Percentiles rank a stretch among this genome's conserved stretches.
Conservation (phyloP, 1,140 invertebrate species). For the Drosophila subpulchrella region DNA sequence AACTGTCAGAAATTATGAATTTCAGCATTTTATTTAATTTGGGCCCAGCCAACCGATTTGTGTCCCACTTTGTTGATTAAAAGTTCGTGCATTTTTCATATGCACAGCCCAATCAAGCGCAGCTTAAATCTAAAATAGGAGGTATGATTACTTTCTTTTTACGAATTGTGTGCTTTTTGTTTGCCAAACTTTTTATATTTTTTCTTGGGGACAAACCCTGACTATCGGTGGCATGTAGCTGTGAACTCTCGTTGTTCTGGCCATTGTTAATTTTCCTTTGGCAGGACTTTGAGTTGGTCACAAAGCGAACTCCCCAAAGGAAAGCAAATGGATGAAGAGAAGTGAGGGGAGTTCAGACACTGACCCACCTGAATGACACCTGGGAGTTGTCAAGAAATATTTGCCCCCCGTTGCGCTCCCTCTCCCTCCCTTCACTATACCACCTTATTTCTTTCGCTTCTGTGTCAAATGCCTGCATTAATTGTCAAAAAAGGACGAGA, state of each 20-base stretch:
- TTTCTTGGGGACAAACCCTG: conserved; percentile 14
- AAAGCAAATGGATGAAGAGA: neutral
- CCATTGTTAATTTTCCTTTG: conserved; percentile 28
- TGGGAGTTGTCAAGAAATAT: conserved; percentile 43
- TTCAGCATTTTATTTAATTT: conserved; percentile 5
- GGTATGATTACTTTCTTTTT: conserved; percentile 6
- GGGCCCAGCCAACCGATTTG: neutral
- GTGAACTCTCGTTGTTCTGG: conserved; percentile 4
- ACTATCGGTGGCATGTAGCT: conserved; percentile 21
- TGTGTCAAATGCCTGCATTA: conserved; percentile 54
- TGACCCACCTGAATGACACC: conserved; percentile 34
- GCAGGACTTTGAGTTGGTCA: conserved; percentile 18
- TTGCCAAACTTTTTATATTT: conserved; percentile 12
- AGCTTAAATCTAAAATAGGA: conserved; percentile 6
- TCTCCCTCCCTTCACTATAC: neutral
- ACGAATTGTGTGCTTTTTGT: conserved; percentile 7
- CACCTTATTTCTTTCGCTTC: conserved; percentile 1
- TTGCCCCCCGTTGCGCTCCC: neutral
- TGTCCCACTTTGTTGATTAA: conserved; percentile 22
- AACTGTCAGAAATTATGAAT: conserved; percentile 1
- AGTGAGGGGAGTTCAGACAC: neutral
- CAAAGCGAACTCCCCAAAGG: conserved; percentile 15
- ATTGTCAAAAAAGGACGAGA: conserved; percentile 34
- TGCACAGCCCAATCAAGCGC: conserved; percentile 7
- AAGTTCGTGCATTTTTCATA: conserved; percentile 5